Percentiles rank a stretch among this genome's conserved stretches.
phyloP scores from a whole-genome alignment of 2,888 invertebrate species.

The Penaeus monodon region DNA sequence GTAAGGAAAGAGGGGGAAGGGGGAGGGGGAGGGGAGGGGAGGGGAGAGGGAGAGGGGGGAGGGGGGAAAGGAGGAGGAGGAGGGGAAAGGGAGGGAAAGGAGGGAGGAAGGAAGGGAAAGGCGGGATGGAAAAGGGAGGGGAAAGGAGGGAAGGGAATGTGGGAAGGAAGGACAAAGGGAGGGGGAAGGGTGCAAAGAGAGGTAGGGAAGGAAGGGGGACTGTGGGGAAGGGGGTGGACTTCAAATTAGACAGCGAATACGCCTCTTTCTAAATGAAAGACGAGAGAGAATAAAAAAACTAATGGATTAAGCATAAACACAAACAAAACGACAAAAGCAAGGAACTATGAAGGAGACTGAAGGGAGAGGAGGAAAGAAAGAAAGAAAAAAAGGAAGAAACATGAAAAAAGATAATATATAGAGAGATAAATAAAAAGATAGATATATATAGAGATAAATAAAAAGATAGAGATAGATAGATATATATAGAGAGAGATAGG shows the following conservation, averaged over 20 bases:
- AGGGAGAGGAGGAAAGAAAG: neutral
- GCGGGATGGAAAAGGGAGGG: neutral
- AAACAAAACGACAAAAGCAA: too few relatives aligned
- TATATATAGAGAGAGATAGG: neutral
- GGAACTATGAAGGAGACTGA: neutral
- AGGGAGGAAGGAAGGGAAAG: neutral
- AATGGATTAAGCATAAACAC: neutral
- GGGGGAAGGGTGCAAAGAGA: too few relatives aligned
- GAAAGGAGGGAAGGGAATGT: too few relatives aligned
- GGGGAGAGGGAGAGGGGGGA: neutral
- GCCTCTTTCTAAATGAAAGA: neutral
- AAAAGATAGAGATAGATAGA: too few relatives aligned
- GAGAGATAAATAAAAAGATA: too few relatives aligned
- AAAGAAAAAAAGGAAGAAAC: neutral
- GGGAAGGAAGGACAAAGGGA: too few relatives aligned
- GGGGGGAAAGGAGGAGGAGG: neutral
- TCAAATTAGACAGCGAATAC: too few relatives aligned
- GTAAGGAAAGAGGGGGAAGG: neutral
- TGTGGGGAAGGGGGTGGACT: too few relatives aligned
- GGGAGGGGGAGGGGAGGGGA: neutral
- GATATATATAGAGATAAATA: neutral
- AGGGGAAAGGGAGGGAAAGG: neutral
- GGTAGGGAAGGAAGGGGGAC: too few relatives aligned
- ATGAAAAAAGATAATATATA: neutral
- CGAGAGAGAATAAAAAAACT: neutral